phyloP scores from a whole-genome alignment of 2,113 vertebrate genomes.

The Tragelaphus scriptus region DNA sequence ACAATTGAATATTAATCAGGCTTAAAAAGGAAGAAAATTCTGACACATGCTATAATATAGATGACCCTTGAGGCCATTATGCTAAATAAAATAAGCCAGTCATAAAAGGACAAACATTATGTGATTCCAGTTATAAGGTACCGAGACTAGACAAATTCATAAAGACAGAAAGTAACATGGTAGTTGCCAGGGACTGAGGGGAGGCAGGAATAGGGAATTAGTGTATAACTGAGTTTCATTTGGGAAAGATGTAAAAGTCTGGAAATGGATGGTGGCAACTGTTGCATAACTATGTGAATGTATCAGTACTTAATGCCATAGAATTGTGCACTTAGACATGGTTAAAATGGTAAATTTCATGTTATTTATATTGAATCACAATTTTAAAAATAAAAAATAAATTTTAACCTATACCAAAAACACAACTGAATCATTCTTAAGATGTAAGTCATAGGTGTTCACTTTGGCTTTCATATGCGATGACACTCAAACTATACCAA shows the following conservation, averaged over 20 bases:
- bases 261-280: not conserved
- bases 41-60: not conserved
- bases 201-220: not conserved
- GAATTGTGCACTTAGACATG: not conserved
- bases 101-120: not conserved
- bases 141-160: not conserved
- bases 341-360: not conserved
- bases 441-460: not conserved
- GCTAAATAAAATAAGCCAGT: not conserved
- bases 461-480: not conserved
- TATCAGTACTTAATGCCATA: not conserved
- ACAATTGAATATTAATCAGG: not conserved
- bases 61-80: not conserved
- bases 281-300: not conserved
- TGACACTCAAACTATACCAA: not conserved
- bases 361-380: not conserved
- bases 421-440: not conserved
- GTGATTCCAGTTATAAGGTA: not conserved
- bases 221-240: not conserved
- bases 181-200: not conserved
- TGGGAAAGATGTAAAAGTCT: not conserved
- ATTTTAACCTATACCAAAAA: not conserved
- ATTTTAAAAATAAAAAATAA: not conserved
- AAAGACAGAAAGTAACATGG: not conserved
- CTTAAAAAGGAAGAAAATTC: not conserved